Base-by-base conservation (phyloP, 1,140 invertebrate genomes). In the Bombus balteatus region DNA sequence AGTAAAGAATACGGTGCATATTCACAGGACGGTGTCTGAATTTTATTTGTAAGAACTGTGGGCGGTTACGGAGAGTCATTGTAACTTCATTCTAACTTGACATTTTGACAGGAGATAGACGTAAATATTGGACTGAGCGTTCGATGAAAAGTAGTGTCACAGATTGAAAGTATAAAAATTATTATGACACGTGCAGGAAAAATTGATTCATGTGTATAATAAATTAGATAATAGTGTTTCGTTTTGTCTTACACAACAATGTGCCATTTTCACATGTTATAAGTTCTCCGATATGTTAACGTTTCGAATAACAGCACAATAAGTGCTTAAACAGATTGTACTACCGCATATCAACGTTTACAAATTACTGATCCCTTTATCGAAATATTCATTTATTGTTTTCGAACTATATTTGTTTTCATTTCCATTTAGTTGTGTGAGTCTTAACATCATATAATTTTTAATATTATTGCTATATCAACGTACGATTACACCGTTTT, bases 71-170 rank as follows among this genome's bases (percentile, higher is more conserved):
- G 28, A 87, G 71, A 87, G 87, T 87, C 76, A 77, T 76, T 87
- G 88, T 89, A 82, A 90, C 88, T 87, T 87, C 81, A 90, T 88
- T 85, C 81, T 90, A 87, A 73, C 87, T 83, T 87, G 82, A 89
- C 88, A 81, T 87, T 93, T 94, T 92, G 92, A 92, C 90, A 92
- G 90, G 83, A 91, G 89, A 88, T 89, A 88, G 87, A 93, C 88
- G 89, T 94, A 94, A 94, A 94, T 93, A 94, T 88, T 92, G 87
- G 81, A 81, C 83, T 62, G 77, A 90, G 75, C 83, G 81, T 83
- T 80, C 72, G 77, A 71, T 37, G 88, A 89, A 57, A 47, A 43
- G 9, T 65, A 77, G 66, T 87, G 82, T 77, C 88, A 85, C 39
- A 59, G 59, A 83, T 83, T 37, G 25, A 62, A 76, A 41, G 47